Conservation (phyloP, 2,113 vertebrate species). For the Cromileptes altivelis region DNA sequence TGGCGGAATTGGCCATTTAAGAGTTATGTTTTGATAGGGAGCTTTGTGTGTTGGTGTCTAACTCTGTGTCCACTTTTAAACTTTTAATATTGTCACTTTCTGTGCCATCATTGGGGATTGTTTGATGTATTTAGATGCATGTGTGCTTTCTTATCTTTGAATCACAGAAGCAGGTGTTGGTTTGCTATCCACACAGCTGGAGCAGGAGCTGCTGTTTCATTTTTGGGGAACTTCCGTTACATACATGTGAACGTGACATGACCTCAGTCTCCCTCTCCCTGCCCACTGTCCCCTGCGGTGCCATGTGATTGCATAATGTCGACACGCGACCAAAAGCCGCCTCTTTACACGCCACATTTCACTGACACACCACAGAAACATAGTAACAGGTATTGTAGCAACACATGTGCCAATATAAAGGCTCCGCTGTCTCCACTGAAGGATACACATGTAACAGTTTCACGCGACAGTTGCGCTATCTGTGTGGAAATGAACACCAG, state of each 20-base stretch:
- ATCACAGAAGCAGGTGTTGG: background rate
- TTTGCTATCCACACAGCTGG: background rate
- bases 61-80: background rate
- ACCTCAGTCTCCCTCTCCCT: background rate
- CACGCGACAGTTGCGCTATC: fast-evolving
- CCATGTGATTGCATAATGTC: slow-evolving; percentile 6
- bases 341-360: too few species aligned
- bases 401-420: fast-evolving
- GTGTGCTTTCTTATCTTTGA: fast-evolving
- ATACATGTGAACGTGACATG: background rate
- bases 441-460: background rate
- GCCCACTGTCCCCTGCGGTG: background rate
- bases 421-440: fast-evolving
- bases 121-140: background rate
- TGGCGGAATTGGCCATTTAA: too few species aligned
- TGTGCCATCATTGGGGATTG: background rate
- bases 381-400: too few species aligned
- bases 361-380: background rate
- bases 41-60: background rate
- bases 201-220: too few species aligned
- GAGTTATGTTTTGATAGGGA: background rate
- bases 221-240: background rate
- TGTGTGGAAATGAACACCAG: background rate
- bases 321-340: background rate
- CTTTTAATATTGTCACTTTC: background rate